These are phyloP conservation scores for Colletes gigas DNA, from an alignment of 1,140 invertebrate genomes.

Conservation along the genomic window DNA sequence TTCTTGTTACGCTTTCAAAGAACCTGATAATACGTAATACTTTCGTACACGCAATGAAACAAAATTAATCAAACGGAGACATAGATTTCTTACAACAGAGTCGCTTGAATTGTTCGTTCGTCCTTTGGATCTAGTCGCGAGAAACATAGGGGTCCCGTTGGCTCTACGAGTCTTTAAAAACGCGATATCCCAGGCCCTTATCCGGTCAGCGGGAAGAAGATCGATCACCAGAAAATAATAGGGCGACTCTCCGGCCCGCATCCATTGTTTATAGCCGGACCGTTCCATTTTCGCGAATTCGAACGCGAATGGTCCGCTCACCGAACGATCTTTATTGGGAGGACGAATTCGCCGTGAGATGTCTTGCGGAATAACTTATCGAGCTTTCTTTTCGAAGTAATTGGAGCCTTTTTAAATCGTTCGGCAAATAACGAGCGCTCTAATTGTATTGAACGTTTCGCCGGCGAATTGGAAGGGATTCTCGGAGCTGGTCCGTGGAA, in stretches of 20 bases:
- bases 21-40: too few species aligned
- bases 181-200: constrained; percentile 16
- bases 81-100: too few species aligned
- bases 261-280: constrained; percentile 34
- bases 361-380: constrained; percentile 17
- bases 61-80: too few species aligned
- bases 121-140: too few species aligned
- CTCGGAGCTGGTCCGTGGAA: not conserved
- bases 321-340: not conserved
- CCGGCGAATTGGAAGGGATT: not conserved
- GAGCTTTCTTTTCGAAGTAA: constrained; percentile 6
- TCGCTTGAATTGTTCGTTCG: too few species aligned
- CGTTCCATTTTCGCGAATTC: not conserved
- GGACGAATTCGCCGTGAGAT: not conserved
- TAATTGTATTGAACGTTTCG: constrained; percentile 13
- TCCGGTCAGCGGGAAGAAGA: constrained; percentile 25
- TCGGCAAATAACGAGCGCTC: constrained; percentile 11
- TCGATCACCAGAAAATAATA: constrained; percentile 46
- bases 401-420: constrained; percentile 33
- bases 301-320: not conserved
- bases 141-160: too few species aligned
- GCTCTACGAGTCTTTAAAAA: constrained; percentile 14
- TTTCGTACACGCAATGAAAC: too few species aligned
- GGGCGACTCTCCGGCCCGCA: constrained; percentile 7
- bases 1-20: too few species aligned